Evolutionary conservation across 2,888 invertebrate genomes (phyloP).

Genomic region (Euphydryas editha): DNA sequence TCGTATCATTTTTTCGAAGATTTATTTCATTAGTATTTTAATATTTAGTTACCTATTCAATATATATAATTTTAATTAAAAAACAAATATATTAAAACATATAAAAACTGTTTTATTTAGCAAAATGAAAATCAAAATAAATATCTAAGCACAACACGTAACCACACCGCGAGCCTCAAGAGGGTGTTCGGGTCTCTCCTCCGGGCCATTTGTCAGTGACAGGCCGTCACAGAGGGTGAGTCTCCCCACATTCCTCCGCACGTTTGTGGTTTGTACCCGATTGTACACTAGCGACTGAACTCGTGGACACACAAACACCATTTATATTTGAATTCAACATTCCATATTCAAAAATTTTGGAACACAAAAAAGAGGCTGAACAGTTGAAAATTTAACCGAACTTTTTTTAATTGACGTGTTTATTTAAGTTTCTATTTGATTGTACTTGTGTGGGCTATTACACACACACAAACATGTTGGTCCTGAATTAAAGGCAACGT

Average conservation of each 20-base stretch:
- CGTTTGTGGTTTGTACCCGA: constrained; percentile 67
- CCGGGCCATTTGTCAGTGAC: constrained; percentile 83
- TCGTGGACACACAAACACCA: constrained; percentile 41
- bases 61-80: no score
- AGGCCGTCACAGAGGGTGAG: constrained; percentile 68
- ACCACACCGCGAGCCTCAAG: constrained; percentile 54
- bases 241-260: constrained; percentile 60
- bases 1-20: no score
- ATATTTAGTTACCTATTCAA: no score
- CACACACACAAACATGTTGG: constrained; percentile 51
- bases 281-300: constrained; percentile 57
- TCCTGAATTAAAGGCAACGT: constrained; percentile 54
- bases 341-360: constrained; percentile 15
- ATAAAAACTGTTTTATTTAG: background rate
- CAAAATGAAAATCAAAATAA: constrained; percentile 2
- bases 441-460: constrained; percentile 17
- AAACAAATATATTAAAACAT: no score
- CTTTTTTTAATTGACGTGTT: background rate
- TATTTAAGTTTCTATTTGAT: background rate
- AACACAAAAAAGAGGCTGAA: background rate
- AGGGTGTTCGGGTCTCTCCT: constrained; percentile 79
- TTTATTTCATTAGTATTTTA: no score
- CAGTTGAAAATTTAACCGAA: background rate
- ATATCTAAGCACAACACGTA: constrained; percentile 35
- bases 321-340: constrained; percentile 21